Evolutionary conservation across 2,888 invertebrate species (phyloP).

Genomic region (Melanargia galathea): DNA sequence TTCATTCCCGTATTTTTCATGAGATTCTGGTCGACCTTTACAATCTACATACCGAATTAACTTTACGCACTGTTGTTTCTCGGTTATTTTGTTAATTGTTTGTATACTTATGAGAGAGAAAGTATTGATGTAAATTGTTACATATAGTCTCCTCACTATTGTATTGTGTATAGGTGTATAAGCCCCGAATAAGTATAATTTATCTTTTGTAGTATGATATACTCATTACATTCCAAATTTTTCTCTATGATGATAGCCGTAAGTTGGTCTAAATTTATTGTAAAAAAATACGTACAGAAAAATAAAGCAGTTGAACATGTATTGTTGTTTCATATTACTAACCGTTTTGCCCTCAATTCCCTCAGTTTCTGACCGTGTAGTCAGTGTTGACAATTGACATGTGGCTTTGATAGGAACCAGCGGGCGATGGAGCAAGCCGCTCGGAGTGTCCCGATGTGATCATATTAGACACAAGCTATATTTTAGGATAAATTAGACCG

Average conservation of each 20-base stretch:
- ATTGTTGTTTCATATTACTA: conserved; percentile 34
- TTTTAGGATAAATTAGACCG: too few relatives aligned
- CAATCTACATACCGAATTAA: conserved; percentile 17
- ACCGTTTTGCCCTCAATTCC: conserved; percentile 11
- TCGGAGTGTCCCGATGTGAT: too few relatives aligned
- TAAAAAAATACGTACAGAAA: conserved; percentile 48
- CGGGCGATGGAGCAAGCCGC: too few relatives aligned
- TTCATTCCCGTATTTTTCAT: too few relatives aligned
- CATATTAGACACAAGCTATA: too few relatives aligned
- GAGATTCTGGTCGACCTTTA: too few relatives aligned
- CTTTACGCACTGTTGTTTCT: conserved; percentile 22
- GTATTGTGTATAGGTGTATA: conserved; percentile 49
- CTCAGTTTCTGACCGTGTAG: background rate
- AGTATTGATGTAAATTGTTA: conserved; percentile 21
- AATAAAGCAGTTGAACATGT: conserved; percentile 38
- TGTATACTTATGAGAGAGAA: conserved; percentile 6
- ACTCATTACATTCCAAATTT: conserved; percentile 69
- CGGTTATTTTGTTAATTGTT: conserved; percentile 11
- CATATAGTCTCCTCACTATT: conserved; percentile 20
- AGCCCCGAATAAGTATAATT: conserved; percentile 51
- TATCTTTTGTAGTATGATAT: conserved; percentile 55
- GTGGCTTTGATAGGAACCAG: too few relatives aligned
- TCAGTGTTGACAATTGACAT: too few relatives aligned
- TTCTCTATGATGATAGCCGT: conserved; percentile 45
- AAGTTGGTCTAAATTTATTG: conserved; percentile 50